Conservation (phyloP, 1,140 invertebrate genomes). For the Megathymus violae region DNA sequence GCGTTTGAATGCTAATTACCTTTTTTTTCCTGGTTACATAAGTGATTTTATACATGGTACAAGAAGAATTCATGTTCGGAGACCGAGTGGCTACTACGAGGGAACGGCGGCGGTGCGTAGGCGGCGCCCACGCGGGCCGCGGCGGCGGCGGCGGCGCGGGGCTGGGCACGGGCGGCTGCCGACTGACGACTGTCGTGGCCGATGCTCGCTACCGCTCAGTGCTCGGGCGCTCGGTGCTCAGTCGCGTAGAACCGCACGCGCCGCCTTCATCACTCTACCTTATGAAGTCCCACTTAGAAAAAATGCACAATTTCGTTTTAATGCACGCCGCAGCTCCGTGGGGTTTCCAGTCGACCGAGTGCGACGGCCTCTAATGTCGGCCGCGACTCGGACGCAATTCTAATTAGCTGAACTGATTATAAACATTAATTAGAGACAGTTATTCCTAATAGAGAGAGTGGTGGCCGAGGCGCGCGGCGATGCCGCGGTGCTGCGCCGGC, state of each 20-base stretch:
- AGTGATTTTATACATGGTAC: constrained; percentile 78
- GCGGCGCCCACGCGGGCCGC: constrained; percentile 41
- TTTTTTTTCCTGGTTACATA: constrained; percentile 73
- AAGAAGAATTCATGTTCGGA: constrained; percentile 63
- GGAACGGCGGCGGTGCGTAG: constrained; percentile 24
- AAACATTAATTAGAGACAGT: constrained; percentile 45
- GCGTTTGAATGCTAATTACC: constrained; percentile 52
- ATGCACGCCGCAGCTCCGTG: constrained; percentile 34
- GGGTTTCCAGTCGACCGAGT: constrained; percentile 52
- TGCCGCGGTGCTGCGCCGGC: no score
- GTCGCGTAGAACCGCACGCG: constrained; percentile 59
- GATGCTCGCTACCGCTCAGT: constrained; percentile 26
- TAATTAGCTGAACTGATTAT: constrained; percentile 41
- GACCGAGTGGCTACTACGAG: constrained; percentile 3
- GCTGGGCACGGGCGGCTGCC: constrained; percentile 27
- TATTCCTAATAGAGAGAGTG: constrained; percentile 30
- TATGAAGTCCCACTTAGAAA: constrained; percentile 71
- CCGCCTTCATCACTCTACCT: constrained; percentile 58
- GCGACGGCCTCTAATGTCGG: constrained; percentile 30
- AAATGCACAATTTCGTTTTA: constrained; percentile 45
- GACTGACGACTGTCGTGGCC: background rate
- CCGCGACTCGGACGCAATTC: constrained; percentile 36
- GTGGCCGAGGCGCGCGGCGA: background rate
- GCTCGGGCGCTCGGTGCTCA: constrained; percentile 41
- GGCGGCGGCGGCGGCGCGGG: constrained; percentile 15